Percentiles rank a stretch among this genome's conserved stretches.
Conservation (phyloP, 2,888 invertebrate genomes). For the Eupithecia dodoneata region DNA sequence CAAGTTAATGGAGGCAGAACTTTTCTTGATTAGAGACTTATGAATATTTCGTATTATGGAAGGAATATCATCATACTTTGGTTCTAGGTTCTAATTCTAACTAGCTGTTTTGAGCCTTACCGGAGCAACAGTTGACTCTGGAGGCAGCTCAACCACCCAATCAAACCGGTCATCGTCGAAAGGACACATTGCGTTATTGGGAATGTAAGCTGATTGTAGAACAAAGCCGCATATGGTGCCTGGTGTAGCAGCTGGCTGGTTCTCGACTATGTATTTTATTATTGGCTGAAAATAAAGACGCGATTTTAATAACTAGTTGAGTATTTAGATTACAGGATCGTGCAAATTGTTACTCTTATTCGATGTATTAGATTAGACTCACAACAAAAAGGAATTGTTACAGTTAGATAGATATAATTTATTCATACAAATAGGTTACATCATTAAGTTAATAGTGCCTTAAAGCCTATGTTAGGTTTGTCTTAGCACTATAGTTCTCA, state of each 20-base stretch:
- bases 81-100: not conserved
- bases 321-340: not conserved
- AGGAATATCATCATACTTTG: not conserved
- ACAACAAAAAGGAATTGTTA: too few species aligned
- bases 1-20: too few species aligned
- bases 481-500: too few species aligned
- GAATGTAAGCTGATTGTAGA: conserved; percentile 70
- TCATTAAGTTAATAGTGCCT: too few species aligned
- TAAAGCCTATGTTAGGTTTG: too few species aligned
- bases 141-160: conserved; percentile 77
- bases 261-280: conserved; percentile 84
- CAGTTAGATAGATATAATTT: too few species aligned
- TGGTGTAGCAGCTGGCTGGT: conserved; percentile 78
- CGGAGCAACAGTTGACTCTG: conserved; percentile 43
- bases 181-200: conserved; percentile 64
- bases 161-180: conserved; percentile 73
- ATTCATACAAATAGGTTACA: too few species aligned
- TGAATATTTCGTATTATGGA: not conserved
- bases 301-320: not conserved
- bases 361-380: too few species aligned
- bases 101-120: conserved; percentile 47
- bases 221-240: conserved; percentile 83
- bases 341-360: too few species aligned
- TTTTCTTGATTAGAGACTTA: not conserved
- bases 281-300: conserved; percentile 78